Evolutionary conservation across 2,888 invertebrate species (phyloP).

Genomic region (Ommatoiulus sabulosus): DNA sequence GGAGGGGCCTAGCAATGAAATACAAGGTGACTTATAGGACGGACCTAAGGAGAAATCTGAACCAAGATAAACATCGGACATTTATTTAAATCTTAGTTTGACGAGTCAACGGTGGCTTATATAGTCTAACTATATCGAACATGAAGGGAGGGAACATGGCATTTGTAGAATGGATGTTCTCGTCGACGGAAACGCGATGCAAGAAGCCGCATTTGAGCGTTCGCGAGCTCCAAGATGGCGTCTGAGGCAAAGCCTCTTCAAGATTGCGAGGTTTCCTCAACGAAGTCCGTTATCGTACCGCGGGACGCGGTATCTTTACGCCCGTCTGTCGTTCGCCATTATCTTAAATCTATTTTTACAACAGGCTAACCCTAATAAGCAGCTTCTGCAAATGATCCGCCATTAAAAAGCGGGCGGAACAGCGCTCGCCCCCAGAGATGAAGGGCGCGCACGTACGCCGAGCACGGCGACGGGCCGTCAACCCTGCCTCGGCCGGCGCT

Average conservation of each 20-base stretch:
- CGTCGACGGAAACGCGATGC: too few species aligned
- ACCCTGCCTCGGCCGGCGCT: background rate
- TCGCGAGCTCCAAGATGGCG: background rate
- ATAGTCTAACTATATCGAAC: too few species aligned
- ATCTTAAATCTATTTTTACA: conserved; percentile 40
- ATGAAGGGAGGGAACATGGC: too few species aligned
- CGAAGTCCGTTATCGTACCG: conserved; percentile 18
- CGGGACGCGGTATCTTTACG: conserved; percentile 1
- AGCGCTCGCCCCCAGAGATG: background rate
- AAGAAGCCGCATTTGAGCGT: too few species aligned
- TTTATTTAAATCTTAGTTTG: too few species aligned
- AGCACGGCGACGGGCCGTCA: background rate
- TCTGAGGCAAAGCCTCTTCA: background rate
- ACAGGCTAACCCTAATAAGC: conserved; percentile 8
- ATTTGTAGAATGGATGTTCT: too few species aligned
- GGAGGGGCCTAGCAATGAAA: background rate
- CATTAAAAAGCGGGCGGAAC: background rate
- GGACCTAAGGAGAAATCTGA: too few species aligned
- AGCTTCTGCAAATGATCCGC: conserved; percentile 31
- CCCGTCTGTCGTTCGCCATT: conserved; percentile 15
- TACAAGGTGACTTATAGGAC: too few species aligned
- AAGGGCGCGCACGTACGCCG: background rate
- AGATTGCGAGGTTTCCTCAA: background rate
- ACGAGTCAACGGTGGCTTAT: too few species aligned
- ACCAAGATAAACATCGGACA: too few species aligned